Conservation (phyloP, 2,888 invertebrate species). For the Tipula vernalis region DNA sequence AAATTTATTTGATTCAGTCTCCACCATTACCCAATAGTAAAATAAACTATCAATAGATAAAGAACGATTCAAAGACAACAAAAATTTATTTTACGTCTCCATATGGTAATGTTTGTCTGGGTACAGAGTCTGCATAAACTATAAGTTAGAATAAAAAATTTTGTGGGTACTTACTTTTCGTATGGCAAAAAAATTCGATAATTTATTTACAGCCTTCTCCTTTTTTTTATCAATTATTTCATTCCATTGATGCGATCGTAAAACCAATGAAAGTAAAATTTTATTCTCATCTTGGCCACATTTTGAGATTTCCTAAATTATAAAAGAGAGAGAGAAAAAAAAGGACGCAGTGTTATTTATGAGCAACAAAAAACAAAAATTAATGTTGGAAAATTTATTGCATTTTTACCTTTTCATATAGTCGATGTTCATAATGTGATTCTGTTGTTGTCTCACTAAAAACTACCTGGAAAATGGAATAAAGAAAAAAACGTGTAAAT, state of each 20-base stretch:
- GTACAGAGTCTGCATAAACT: not conserved
- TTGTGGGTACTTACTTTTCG: slow-evolving; percentile 27
- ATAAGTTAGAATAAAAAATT: not conserved
- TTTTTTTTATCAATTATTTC: slow-evolving; percentile 28
- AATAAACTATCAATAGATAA: not conserved
- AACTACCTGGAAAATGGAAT: not conserved
- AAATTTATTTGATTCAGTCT: not conserved
- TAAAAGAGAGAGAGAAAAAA: slow-evolving; percentile 12
- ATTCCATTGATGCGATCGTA: slow-evolving; percentile 30
- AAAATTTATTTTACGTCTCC: not conserved
- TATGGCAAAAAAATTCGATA: slow-evolving; percentile 35
- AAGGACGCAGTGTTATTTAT: not conserved
- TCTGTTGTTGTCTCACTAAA: slow-evolving; percentile 10
- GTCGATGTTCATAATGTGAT: slow-evolving; percentile 13
- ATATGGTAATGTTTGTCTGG: not conserved
- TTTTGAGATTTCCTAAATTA: slow-evolving; percentile 19
- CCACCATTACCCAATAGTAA: not conserved
- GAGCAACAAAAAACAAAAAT: not conserved
- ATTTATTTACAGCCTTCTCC: slow-evolving; percentile 28
- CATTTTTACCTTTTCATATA: slow-evolving; percentile 15
- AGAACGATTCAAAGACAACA: not conserved
- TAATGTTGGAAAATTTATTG: not conserved
- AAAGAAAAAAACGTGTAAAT: not conserved
- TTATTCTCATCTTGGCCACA: slow-evolving; percentile 29
- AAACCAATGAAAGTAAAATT: slow-evolving; percentile 31